Conservation (phyloP, 2,113 vertebrate species). For the Alligator mississippiensis region DNA sequence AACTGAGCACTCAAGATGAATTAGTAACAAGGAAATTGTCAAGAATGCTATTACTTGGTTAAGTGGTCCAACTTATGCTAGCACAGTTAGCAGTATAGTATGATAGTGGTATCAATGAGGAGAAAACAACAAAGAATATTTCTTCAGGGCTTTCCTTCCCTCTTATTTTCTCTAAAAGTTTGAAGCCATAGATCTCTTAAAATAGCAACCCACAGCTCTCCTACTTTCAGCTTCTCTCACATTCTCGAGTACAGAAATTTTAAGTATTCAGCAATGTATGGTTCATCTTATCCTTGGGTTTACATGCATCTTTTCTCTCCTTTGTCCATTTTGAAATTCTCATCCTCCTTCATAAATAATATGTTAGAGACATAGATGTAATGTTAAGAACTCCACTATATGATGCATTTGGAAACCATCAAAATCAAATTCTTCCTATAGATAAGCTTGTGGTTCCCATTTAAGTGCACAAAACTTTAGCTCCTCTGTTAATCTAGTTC, state of each 20-base stretch:
- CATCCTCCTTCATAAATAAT: neutral
- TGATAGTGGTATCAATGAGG: neutral
- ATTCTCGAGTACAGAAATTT: neutral
- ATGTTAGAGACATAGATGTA: neutral
- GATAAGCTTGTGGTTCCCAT: neutral
- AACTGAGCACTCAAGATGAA: no score
- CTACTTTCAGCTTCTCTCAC: no score
- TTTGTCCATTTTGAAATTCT: neutral
- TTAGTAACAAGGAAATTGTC: no score
- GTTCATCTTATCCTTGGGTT: no score
- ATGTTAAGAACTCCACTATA: no score
- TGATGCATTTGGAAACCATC: neutral
- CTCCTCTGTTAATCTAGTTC: neutral
- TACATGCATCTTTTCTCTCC: neutral
- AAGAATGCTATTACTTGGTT: no score
- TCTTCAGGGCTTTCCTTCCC: neutral
- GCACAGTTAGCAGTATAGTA: neutral
- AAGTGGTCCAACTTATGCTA: no score
- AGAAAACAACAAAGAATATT: neutral
- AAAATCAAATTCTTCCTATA: neutral
- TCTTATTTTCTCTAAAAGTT: neutral
- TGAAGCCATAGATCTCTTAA: neutral
- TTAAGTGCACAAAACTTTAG: neutral
- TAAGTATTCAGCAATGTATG: neutral
- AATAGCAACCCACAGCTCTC: fast-evolving